These are phyloP conservation scores for Mesocentrotus franciscanus DNA, from an alignment of 53 echinoderm and acorn worm species.

Conservation along the genomic window DNA sequence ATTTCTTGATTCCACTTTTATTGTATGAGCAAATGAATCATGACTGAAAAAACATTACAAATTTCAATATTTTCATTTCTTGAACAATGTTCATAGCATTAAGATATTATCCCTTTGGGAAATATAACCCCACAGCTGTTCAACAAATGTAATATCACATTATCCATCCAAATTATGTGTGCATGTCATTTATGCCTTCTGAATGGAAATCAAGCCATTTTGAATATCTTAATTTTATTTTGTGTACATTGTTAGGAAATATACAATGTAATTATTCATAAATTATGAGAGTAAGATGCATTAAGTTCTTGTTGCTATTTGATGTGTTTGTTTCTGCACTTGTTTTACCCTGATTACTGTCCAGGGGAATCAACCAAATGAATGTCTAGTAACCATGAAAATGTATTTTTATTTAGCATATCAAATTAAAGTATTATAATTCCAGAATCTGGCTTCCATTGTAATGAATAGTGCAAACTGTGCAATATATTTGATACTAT, in stretches of 20 bases:
- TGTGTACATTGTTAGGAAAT: not conserved
- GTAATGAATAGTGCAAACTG: not conserved
- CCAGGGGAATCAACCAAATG: too few species aligned
- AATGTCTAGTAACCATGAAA: too few species aligned
- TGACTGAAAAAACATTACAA: not conserved
- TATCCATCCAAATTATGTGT: not conserved
- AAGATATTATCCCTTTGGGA: not conserved
- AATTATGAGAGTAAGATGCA: not conserved
- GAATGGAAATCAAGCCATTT: not conserved
- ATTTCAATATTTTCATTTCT: not conserved
- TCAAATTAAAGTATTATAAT: not conserved
- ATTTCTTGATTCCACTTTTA: not conserved
- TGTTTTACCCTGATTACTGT: not conserved
- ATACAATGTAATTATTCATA: not conserved
- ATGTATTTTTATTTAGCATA: not conserved
- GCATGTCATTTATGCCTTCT: not conserved
- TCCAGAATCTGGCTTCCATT: not conserved
- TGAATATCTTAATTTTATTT: not conserved
- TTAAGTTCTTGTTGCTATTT: not conserved
- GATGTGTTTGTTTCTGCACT: not conserved
- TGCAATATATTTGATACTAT: constrained; percentile 16
- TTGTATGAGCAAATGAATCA: not conserved
- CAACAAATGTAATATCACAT: not conserved
- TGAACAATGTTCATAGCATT: not conserved
- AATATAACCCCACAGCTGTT: not conserved